Evolutionary conservation across 2,888 invertebrate genomes (phyloP).

Genomic region (Meganola albula): DNA sequence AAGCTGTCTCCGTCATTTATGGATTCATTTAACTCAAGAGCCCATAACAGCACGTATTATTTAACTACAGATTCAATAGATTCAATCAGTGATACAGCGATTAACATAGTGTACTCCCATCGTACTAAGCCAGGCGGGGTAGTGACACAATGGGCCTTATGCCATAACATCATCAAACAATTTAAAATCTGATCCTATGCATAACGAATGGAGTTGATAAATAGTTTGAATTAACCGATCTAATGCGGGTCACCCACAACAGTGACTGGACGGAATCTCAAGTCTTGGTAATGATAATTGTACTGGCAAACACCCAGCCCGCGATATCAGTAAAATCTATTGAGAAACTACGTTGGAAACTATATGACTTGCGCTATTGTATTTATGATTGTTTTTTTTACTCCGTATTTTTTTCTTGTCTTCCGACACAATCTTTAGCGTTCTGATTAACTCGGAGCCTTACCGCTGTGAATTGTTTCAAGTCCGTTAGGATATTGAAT

Average conservation of each 20-base stretch:
- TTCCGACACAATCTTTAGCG: constrained; percentile 75
- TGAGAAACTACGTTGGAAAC: constrained; percentile 60
- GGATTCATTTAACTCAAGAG: constrained; percentile 23
- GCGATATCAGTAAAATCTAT: constrained; percentile 68
- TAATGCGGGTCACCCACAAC: constrained; percentile 77
- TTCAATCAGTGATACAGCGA: constrained; percentile 61
- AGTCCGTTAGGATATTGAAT: constrained; percentile 54
- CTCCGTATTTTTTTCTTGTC: constrained; percentile 57
- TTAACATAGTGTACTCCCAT: constrained; percentile 73
- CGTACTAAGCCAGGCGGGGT: constrained; percentile 63
- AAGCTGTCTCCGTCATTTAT: constrained; percentile 19
- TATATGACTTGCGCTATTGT: constrained; percentile 75
- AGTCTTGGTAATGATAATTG: constrained; percentile 76
- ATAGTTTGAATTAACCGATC: constrained; percentile 78
- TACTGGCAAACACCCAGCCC: constrained; percentile 76
- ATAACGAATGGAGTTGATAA: constrained; percentile 76
- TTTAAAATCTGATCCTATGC: constrained; percentile 75
- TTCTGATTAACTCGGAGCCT: constrained; percentile 73
- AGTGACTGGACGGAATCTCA: constrained; percentile 65
- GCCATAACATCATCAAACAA: constrained; percentile 75
- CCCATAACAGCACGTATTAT: constrained; percentile 32
- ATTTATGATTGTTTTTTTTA: constrained; percentile 69
- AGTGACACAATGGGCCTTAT: constrained; percentile 50
- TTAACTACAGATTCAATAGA: constrained; percentile 54
- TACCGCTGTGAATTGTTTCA: constrained; percentile 73